A percentile compares a stretch with the other conserved stretches of the same genome.
Conservation (phyloP, 2,797 vertebrate genomes). For the Phataginus tricuspis region DNA sequence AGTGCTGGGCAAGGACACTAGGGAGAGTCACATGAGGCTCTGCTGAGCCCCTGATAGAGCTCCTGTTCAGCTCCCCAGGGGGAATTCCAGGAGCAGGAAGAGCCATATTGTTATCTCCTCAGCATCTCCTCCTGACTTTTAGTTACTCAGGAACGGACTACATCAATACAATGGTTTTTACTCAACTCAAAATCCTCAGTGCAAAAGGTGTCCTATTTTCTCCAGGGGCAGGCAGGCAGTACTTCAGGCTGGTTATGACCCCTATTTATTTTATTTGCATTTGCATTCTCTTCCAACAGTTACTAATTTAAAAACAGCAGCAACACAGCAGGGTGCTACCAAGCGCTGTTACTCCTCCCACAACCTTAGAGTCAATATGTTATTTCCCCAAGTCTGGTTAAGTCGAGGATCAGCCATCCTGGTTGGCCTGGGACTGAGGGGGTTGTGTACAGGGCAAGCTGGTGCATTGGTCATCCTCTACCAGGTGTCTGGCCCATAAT, state of each 20-base stretch:
- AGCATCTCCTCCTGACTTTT: neutral
- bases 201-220: neutral
- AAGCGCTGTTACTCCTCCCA: neutral
- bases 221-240: neutral
- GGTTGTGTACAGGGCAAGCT: neutral
- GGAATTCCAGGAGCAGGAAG: neutral
- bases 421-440: neutral
- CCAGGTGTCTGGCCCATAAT: neutral
- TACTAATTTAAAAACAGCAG: neutral
- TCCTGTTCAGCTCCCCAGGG: fast-evolving
- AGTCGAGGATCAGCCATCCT: neutral
- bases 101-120: neutral
- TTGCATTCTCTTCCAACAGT: neutral
- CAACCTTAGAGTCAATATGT: neutral
- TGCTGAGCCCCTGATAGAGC: neutral
- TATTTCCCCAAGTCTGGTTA: neutral
- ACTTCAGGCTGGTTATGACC: neutral
- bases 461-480: neutral
- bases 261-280: neutral
- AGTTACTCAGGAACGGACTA: neutral
- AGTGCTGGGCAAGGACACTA: neutral
- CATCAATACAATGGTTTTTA: neutral
- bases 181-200: neutral
- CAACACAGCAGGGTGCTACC: neutral
- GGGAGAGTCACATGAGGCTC: neutral